These are phyloP conservation scores for Amphiura filiformis DNA, from an alignment of 35 echinoderm and acorn worm genomes.

Conservation along the genomic window DNA sequence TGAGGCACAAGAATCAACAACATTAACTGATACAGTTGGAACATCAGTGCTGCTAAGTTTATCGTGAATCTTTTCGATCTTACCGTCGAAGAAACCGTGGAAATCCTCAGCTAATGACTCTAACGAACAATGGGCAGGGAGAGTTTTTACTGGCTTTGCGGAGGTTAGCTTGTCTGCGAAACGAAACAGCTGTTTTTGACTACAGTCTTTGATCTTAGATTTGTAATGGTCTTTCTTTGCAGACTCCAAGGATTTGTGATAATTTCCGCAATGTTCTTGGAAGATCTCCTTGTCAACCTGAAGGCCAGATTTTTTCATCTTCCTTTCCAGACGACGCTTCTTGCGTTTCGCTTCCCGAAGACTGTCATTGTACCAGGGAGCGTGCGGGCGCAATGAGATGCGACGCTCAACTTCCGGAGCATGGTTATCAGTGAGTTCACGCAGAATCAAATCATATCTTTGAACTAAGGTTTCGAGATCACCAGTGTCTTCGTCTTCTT, in stretches of 20 bases:
- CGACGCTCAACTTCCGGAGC: conserved; percentile 1
- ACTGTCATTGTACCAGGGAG: conserved; percentile 45
- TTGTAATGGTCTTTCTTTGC: conserved; percentile 5
- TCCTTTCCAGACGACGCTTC: conserved; percentile 28
- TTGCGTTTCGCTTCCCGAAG: neutral
- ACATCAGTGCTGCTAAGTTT: no score
- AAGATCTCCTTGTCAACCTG: conserved; percentile 12
- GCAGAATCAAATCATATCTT: no score
- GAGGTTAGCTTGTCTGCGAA: no score
- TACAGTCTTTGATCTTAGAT: no score
- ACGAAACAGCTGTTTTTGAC: no score
- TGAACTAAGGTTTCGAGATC: neutral
- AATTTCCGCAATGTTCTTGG: no score
- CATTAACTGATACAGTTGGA: no score
- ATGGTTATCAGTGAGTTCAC: conserved; percentile 15
- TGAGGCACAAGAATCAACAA: neutral
- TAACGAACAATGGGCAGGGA: no score
- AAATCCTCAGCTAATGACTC: no score
- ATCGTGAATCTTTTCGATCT: no score
- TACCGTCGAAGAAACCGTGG: no score
- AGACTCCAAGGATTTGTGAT: neutral
- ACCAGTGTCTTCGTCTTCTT: neutral
- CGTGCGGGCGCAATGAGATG: conserved; percentile 13
- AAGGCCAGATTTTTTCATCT: conserved; percentile 19
- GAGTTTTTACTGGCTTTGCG: no score